Percentiles rank a stretch among this genome's conserved stretches.
phyloP scores from a whole-genome alignment of 2,113 vertebrate species.

The Petaurus breviceps region DNA sequence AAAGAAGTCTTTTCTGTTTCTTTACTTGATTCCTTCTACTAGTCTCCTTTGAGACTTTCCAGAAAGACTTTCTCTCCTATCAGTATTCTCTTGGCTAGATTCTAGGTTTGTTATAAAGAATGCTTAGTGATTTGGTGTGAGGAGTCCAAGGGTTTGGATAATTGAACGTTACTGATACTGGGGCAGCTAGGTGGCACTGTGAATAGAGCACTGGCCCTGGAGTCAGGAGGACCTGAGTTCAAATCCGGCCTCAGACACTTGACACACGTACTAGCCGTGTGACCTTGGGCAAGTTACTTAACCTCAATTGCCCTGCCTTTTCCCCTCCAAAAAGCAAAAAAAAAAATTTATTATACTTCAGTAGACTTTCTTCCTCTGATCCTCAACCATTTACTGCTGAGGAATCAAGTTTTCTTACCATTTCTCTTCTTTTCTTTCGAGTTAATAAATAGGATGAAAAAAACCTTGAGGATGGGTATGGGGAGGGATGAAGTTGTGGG shows the following conservation, averaged over 20 bases:
- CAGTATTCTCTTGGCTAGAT: neutral
- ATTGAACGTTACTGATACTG: neutral
- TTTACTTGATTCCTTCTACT: neutral
- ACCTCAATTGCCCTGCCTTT: too few relatives aligned
- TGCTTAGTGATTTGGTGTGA: neutral
- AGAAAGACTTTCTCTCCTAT: neutral
- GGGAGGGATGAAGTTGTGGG: neutral
- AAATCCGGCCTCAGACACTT: too few relatives aligned
- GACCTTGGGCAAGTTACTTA: too few relatives aligned
- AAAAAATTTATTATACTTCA: neutral
- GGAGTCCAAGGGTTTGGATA: neutral
- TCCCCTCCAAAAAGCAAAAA: too few relatives aligned
- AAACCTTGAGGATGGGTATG: neutral
- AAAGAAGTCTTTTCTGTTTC: neutral
- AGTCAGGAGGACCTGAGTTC: too few relatives aligned
- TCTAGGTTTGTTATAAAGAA: neutral
- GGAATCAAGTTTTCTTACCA: neutral
- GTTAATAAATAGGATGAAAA: neutral
- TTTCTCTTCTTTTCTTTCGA: neutral
- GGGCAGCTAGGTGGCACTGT: too few relatives aligned
- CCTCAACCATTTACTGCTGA: neutral
- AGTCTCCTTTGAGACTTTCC: neutral
- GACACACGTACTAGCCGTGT: too few relatives aligned
- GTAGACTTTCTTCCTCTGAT: neutral
- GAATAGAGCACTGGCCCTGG: too few relatives aligned